Conservation (phyloP, 2,797 vertebrate species). For the Sorex maritimensis region DNA sequence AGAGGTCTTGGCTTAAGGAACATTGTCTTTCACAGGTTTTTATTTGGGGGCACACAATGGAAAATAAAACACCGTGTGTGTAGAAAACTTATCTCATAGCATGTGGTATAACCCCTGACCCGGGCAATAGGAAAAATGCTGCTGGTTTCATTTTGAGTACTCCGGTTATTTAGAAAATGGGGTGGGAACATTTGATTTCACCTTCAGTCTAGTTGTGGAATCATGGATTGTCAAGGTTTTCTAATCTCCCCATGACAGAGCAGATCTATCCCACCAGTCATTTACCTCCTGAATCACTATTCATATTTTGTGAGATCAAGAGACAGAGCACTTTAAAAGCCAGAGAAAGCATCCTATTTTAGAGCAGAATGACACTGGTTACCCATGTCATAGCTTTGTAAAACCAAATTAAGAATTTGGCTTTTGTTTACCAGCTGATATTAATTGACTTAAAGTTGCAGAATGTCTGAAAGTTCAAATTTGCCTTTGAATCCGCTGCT, state of each 20-base stretch:
- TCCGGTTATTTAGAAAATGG: background rate
- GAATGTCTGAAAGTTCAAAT: constrained; percentile 24
- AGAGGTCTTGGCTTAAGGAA: too few relatives aligned
- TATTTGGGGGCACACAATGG: background rate
- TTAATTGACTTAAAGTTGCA: constrained; percentile 12
- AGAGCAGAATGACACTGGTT: background rate
- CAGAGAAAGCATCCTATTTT: background rate
- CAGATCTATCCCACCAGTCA: background rate
- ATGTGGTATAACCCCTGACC: background rate
- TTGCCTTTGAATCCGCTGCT: background rate
- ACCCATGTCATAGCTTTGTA: background rate
- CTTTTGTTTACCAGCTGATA: background rate
- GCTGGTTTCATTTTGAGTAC: background rate
- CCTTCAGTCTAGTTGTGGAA: background rate
- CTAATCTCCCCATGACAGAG: background rate
- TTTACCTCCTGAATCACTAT: constrained; percentile 21
- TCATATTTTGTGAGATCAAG: background rate
- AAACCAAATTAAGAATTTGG: background rate
- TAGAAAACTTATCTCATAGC: background rate
- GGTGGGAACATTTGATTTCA: background rate
- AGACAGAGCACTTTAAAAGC: background rate
- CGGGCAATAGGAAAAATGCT: background rate
- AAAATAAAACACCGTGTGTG: background rate
- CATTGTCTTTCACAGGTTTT: background rate
- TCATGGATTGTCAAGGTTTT: background rate